Evolutionary conservation across 2,113 vertebrate genomes (phyloP).

Genomic region (Talpa occidentalis): DNA sequence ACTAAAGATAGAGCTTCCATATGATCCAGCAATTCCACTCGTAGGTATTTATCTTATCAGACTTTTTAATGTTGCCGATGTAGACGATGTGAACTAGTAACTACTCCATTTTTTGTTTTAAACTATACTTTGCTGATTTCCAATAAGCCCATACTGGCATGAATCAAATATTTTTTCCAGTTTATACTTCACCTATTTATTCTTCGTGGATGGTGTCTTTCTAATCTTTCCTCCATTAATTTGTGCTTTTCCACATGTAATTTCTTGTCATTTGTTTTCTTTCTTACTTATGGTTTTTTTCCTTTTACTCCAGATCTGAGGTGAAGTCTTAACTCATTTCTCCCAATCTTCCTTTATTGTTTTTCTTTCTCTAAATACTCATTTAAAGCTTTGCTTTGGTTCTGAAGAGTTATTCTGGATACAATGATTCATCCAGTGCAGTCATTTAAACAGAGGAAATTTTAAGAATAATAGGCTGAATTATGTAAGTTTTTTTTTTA

Average conservation of each 20-base stretch:
- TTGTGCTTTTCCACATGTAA: constrained; percentile 26
- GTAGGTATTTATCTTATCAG: too few species aligned
- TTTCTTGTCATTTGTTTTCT: not conserved
- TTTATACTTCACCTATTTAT: not conserved
- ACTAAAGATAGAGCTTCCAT: too few species aligned
- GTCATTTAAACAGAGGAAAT: not conserved
- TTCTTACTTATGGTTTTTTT: not conserved
- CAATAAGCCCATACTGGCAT: not conserved
- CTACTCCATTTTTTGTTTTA: not conserved
- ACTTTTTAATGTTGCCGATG: not conserved
- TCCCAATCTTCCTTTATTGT: not conserved
- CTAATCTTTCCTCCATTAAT: not conserved
- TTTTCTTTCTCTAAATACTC: not conserved
- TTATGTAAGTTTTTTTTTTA: not conserved
- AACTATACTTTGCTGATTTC: not conserved
- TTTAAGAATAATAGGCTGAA: constrained; percentile 2
- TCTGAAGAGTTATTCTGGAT: not conserved
- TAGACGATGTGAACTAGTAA: not conserved
- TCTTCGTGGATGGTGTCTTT: not conserved
- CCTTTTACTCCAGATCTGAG: not conserved
- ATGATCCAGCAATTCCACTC: too few species aligned
- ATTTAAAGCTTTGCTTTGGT: constrained; percentile 19
- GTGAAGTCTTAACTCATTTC: not conserved
- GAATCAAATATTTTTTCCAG: constrained; percentile 28
- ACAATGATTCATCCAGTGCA: not conserved